phyloP scores from a whole-genome alignment of 2,113 vertebrate species.

The Rissa tridactyla region DNA sequence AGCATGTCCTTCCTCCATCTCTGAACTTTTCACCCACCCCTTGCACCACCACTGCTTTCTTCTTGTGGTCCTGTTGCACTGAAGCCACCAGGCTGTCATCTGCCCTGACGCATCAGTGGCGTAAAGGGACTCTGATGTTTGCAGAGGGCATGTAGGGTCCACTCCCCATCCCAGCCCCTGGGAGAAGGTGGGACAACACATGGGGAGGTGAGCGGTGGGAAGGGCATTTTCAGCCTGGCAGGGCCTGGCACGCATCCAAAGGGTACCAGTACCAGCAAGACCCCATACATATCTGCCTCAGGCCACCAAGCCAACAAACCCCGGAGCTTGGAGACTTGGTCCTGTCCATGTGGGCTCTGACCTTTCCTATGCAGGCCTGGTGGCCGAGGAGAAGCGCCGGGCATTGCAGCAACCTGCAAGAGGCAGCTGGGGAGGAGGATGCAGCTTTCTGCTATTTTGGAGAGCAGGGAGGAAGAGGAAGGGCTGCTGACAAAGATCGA shows the following conservation, averaged over 20 bases:
- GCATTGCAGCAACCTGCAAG: background rate
- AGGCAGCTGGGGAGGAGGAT: conserved; percentile 13
- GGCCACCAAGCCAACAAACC: background rate
- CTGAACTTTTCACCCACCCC: background rate
- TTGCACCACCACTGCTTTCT: background rate
- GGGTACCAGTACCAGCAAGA: background rate
- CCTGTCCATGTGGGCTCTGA: background rate
- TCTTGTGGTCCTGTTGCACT: background rate
- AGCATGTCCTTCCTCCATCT: background rate
- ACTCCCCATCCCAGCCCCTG: background rate
- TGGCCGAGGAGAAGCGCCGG: background rate
- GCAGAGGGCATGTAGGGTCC: background rate
- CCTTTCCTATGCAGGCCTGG: background rate
- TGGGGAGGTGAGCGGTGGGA: background rate
- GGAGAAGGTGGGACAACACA: background rate
- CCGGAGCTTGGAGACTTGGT: background rate
- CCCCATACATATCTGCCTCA: background rate
- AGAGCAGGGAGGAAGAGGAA: conserved; percentile 49
- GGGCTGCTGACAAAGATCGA: conserved; percentile 36
- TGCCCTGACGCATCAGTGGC: background rate
- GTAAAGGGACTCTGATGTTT: background rate
- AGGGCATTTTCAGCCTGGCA: background rate
- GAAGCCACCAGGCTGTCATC: background rate
- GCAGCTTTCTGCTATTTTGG: conserved; percentile 19
- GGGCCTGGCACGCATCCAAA: background rate